These are phyloP conservation scores for Galaxias olidus DNA, from an alignment of 2,797 vertebrate genomes.

Conservation along the genomic window DNA sequence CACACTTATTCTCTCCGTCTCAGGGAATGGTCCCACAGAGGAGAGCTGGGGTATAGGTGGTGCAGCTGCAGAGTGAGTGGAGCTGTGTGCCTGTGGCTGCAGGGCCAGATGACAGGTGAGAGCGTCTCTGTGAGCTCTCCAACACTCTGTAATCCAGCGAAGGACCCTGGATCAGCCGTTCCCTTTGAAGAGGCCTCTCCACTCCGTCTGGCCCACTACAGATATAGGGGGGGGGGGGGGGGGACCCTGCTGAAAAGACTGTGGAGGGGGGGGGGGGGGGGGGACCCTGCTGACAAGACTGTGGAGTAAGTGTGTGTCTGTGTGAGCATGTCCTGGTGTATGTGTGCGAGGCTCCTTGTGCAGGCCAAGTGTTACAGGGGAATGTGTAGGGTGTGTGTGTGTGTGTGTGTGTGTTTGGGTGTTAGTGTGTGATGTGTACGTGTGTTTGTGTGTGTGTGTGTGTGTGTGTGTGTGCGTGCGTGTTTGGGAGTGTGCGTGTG, in stretches of 20 bases:
- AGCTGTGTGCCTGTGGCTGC: conserved; percentile 18
- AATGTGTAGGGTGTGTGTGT: background rate
- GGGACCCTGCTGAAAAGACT: no score
- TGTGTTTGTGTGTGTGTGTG: background rate
- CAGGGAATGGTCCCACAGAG: no score
- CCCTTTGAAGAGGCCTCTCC: conserved; percentile 68
- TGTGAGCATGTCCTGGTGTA: conserved; percentile 3
- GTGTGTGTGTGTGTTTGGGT: conserved; percentile 2
- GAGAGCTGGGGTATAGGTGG: background rate
- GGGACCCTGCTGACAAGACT: conserved; percentile 54
- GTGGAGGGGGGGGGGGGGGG: no score
- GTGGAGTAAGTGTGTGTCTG: conserved; percentile 16
- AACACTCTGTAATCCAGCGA: conserved; percentile 80
- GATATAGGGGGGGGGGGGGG: no score
- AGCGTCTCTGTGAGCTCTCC: conserved; percentile 68
- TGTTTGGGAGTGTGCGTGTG: background rate
- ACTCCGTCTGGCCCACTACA: conserved; percentile 59
- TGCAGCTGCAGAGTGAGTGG: no score
- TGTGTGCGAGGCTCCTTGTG: background rate
- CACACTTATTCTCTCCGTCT: background rate
- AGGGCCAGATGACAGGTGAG: conserved; percentile 79
- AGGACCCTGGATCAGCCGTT: conserved; percentile 75
- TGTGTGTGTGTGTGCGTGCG: background rate
- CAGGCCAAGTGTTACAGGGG: background rate
- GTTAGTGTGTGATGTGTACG: background rate